phyloP scores from a whole-genome alignment of 1,140 invertebrate genomes.

The Brachionus asplanchnoidis region DNA sequence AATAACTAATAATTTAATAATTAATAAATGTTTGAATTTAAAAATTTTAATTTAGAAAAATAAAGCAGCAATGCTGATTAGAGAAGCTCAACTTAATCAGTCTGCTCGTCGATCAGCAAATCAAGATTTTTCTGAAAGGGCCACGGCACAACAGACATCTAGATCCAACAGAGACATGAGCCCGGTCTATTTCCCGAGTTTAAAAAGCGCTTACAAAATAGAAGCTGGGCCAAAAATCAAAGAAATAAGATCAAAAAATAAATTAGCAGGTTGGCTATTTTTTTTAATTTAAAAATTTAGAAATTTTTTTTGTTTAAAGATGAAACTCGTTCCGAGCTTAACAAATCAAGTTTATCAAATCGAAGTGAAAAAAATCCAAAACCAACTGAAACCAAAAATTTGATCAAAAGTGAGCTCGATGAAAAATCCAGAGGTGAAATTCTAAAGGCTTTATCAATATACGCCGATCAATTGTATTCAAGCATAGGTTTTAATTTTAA shows the following conservation, averaged over 20 bases:
- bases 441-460: conserved; percentile 1
- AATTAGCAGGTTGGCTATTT: background rate
- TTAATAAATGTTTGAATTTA: too few species aligned
- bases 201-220: background rate
- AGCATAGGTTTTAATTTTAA: background rate
- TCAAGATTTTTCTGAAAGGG: background rate
- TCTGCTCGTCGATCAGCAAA: background rate
- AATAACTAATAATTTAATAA: too few species aligned
- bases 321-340: background rate
- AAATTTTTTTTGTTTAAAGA: background rate
- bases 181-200: conserved; percentile 5
- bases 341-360: background rate
- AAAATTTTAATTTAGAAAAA: background rate
- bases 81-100: background rate
- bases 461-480: conserved; percentile 14
- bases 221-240: background rate
- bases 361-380: background rate
- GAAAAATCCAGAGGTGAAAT: conserved; percentile 32
- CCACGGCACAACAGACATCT: background rate
- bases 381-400: background rate
- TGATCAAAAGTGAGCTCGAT: background rate
- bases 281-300: background rate
- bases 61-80: background rate
- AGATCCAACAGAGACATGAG: background rate
- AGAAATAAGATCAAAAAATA: background rate